Base-by-base conservation (phyloP, 1,140 invertebrate genomes). In the Dreissena polymorpha region DNA sequence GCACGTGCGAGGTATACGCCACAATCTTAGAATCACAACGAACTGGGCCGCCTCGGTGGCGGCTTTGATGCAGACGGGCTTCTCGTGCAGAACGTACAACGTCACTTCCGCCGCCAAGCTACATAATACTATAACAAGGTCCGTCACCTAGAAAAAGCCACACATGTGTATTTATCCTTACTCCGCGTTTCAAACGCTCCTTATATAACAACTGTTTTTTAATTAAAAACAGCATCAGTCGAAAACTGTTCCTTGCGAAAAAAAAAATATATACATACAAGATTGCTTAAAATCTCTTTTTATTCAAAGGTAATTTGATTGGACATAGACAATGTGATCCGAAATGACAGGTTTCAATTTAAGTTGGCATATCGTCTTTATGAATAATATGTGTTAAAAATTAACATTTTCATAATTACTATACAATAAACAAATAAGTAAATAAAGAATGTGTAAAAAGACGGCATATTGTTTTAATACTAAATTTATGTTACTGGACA, bases 1-100 rank as follows among this genome's bases (percentile, higher is more conserved):
- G 53, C 81, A 83, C 21, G 81, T 67, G 18, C 73, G 73, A 21
- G 72, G 81, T 60, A 83, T 70, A 29, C 81, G 65, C 81, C 81
- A 83, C 8, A 83, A 55, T 49, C 81, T 60, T 16, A 83, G 50
- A 29, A 83, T 23, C 25, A 83, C 60, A 23, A 83, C 53, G 53
- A 70, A 76, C 14, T 25, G 65, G 18, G 81, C 81, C n/a, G 57
- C 67, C 49, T 71, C 81, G 7, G 60, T 55, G 0, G 39, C 81
- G 10, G 55, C 16, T 25, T 60, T 13, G 57, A 50, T 70, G 53
- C 72, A 71, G 3, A 76, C 12, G 18, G 71, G 18, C 39, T 77
- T 50, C 39, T 83, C 71, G 8, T 74, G 71, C 51, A 57, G 0
- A 2, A 83, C 16, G 53, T 60, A 76, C n/a, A 76, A 64, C 10